Evolutionary conservation across 2,888 invertebrate genomes (phyloP).

Genomic region (Camponotus fellah): DNA sequence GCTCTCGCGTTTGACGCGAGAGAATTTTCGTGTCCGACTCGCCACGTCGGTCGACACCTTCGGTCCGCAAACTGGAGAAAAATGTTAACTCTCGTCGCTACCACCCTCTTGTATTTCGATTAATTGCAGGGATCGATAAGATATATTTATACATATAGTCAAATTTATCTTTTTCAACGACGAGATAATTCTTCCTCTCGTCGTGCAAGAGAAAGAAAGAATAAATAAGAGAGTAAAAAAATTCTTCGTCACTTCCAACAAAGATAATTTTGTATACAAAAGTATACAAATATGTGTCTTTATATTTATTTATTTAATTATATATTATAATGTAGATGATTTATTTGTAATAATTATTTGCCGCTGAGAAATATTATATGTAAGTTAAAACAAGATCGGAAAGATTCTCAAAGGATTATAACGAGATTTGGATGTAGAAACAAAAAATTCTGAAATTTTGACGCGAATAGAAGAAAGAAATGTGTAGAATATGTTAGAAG

Average conservation of each 20-base stretch:
- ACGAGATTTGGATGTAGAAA: too few species aligned
- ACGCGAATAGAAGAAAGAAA: too few species aligned
- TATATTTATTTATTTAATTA: not conserved
- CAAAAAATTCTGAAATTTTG: too few species aligned
- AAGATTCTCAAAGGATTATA: too few species aligned
- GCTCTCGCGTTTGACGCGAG: conserved; percentile 64
- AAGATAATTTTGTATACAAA: not conserved
- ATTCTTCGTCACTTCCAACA: not conserved
- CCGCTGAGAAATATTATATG: not conserved
- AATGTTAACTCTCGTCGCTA: not conserved
- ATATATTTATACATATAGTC: not conserved
- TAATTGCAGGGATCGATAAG: not conserved
- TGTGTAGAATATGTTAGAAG: too few species aligned
- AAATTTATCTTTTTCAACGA: not conserved
- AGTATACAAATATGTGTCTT: too few species aligned
- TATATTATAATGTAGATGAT: not conserved
- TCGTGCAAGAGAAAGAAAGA: not conserved
- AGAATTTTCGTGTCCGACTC: conserved; percentile 62
- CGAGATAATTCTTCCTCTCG: not conserved
- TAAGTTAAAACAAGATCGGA: not conserved
- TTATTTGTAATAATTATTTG: not conserved
- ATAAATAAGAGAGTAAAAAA: not conserved
- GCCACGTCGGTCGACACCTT: conserved; percentile 41
- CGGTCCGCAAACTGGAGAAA: not conserved
- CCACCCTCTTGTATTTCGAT: not conserved